Evolutionary conservation across 2,797 vertebrate species (phyloP).

Genomic region (Artibeus lituratus): DNA sequence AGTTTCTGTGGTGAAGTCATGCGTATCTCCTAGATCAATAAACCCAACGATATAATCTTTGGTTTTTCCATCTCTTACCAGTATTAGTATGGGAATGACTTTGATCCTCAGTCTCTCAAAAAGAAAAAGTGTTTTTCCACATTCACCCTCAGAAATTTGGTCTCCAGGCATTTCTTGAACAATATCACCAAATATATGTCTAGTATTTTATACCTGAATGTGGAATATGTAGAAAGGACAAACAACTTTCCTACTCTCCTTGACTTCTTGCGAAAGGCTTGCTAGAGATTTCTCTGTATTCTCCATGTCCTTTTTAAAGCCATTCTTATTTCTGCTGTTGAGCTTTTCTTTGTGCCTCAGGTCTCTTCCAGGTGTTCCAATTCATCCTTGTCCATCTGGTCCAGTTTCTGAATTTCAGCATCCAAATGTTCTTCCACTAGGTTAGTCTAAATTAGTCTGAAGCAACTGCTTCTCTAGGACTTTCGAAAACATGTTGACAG

Average conservation of each 20-base stretch:
- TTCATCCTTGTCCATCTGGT: constrained; percentile 94
- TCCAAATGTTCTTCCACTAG: constrained; percentile 94
- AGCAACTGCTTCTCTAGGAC: constrained; percentile 91
- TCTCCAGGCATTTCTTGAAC: constrained; percentile 96
- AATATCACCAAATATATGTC: constrained; percentile 92
- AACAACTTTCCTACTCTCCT: neutral
- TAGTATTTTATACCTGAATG: constrained; percentile 92
- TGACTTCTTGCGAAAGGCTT: neutral
- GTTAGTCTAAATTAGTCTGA: constrained; percentile 84
- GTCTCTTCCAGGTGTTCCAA: constrained; percentile 91
- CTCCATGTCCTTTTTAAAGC: neutral
- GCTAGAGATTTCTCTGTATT: neutral
- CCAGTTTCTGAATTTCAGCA: constrained; percentile 90
- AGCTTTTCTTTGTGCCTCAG: constrained; percentile 93
- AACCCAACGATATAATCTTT: constrained; percentile 96
- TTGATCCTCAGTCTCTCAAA: constrained; percentile 94
- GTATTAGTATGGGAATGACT: constrained; percentile 92
- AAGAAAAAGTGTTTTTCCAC: constrained; percentile 95
- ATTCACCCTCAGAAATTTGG: constrained; percentile 96
- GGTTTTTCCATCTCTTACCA: constrained; percentile 94
- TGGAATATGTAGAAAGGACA: neutral
- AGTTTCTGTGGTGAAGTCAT: constrained; percentile 95
- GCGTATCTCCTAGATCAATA: constrained; percentile 94
- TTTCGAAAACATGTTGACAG: constrained; percentile 89
- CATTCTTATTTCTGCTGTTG: constrained; percentile 96